Percentiles rank a stretch among this genome's conserved stretches.
These are phyloP conservation scores for Magallana ariakensis DNA, from an alignment of 1,140 invertebrate genomes.

Conservation along the genomic window DNA sequence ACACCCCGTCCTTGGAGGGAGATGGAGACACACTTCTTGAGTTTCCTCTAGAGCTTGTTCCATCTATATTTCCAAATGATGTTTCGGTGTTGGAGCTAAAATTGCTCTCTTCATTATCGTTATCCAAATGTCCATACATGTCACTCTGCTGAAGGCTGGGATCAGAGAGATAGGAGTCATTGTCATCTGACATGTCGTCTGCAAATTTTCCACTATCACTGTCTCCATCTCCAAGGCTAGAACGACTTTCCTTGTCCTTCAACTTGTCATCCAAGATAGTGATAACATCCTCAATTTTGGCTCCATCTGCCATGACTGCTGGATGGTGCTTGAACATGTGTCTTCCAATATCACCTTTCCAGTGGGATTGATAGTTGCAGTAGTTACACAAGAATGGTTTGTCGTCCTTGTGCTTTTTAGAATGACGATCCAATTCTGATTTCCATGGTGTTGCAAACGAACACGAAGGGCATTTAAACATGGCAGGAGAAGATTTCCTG, in stretches of 20 bases:
- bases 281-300: constrained; percentile 61
- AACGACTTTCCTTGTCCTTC: not conserved
- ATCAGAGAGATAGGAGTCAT: constrained; percentile 7
- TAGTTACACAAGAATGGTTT: constrained; percentile 77
- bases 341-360: constrained; percentile 80
- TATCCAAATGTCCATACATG: constrained; percentile 41
- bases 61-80: constrained; percentile 44
- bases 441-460: constrained; percentile 71
- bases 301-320: constrained; percentile 61
- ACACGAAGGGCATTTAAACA: constrained; percentile 75
- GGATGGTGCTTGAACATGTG: constrained; percentile 80
- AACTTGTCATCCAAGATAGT: constrained; percentile 52
- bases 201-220: not conserved
- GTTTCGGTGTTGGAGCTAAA: not conserved
- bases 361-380: constrained; percentile 77
- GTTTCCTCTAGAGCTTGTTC: constrained; percentile 39
- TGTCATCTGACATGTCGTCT: constrained; percentile 8
- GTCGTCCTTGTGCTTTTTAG: constrained; percentile 71
- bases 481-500: constrained; percentile 70
- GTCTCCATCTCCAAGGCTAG: constrained; percentile 7
- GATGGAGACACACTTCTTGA: constrained; percentile 42
- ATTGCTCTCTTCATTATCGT: constrained; percentile 35
- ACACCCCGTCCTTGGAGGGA: constrained; percentile 49
- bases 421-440: constrained; percentile 75
- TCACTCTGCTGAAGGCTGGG: not conserved